phyloP scores from a whole-genome alignment of 37 sponge, comb jelly and placozoan species.

The Oscarella lobularis region DNA sequence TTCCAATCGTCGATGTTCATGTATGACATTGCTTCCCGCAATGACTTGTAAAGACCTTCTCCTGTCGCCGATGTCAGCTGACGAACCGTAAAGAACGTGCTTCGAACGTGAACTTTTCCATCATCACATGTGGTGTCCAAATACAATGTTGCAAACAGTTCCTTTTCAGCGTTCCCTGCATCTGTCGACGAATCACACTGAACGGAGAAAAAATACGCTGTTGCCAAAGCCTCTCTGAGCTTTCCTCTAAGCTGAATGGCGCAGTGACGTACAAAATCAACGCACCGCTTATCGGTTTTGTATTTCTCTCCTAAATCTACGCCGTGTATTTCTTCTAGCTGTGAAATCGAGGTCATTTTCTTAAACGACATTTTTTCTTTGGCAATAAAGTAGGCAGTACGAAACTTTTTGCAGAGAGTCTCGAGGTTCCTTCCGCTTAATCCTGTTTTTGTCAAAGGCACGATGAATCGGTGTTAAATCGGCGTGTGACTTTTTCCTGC shows the following conservation, averaged over 20 bases:
- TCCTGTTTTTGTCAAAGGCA: too few species aligned
- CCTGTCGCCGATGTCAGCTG: not conserved
- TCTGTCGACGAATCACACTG: not conserved
- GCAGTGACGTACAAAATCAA: not conserved
- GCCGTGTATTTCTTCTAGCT: not conserved
- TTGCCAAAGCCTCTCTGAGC: not conserved
- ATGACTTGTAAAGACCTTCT: not conserved
- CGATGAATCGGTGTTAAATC: too few species aligned
- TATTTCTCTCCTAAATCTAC: not conserved
- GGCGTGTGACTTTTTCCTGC: too few species aligned
- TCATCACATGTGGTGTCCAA: not conserved
- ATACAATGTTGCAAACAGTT: conserved; percentile 2
- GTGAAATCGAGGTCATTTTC: not conserved
- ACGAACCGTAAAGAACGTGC: not conserved
- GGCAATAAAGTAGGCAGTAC: not conserved
- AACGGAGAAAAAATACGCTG: not conserved
- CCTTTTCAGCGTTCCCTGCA: not conserved
- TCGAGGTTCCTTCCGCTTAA: too few species aligned
- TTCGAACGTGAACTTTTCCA: conserved; percentile 1
- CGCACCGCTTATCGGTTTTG: not conserved
- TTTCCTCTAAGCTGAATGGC: not conserved
- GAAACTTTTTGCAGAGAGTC: not conserved
- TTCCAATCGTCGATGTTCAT: not conserved
- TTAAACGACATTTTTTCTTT: not conserved
- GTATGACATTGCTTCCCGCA: not conserved